Conservation (phyloP, 2,113 vertebrate genomes). For the Puntigrus tetrazona region DNA sequence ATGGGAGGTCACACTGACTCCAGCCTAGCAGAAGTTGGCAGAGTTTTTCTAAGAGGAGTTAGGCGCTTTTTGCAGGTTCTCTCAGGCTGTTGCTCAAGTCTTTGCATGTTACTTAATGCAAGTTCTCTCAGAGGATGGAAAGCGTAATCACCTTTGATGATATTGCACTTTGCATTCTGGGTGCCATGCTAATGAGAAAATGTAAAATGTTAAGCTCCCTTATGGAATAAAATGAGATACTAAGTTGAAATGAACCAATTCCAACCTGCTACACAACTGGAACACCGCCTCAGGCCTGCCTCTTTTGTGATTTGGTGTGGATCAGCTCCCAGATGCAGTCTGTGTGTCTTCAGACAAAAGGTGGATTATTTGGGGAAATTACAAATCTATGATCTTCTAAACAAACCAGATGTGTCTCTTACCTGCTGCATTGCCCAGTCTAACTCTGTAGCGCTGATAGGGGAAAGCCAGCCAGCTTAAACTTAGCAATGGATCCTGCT, state of each 20-base stretch:
- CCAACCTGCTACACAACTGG: constrained; percentile 95
- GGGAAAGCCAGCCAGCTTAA: constrained; percentile 95
- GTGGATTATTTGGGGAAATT: background rate
- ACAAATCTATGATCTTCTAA: background rate
- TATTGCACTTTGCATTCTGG: constrained; percentile 87
- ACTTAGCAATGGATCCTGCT: constrained; percentile 91
- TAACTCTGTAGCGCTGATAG: constrained; percentile 91
- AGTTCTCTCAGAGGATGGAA: constrained; percentile 90
- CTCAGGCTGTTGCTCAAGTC: constrained; percentile 76
- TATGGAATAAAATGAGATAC: background rate
- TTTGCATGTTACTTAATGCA: constrained; percentile 82
- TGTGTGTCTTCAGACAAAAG: constrained; percentile 80
- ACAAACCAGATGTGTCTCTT: constrained; percentile 40
- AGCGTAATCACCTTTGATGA: constrained; percentile 92
- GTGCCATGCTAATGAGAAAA: constrained; percentile 74
- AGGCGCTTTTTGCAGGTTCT: constrained; percentile 80
- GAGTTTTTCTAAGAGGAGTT: constrained; percentile 76
- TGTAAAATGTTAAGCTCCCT: background rate
- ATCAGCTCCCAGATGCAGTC: constrained; percentile 94
- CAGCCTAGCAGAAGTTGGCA: constrained; percentile 85
- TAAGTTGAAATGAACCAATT: background rate
- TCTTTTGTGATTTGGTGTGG: constrained; percentile 91
- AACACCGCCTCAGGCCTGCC: constrained; percentile 93
- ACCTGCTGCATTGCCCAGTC: constrained; percentile 94
- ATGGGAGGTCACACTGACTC: constrained; percentile 74